Evolutionary conservation across 1,140 invertebrate genomes (phyloP), one percentile per base, ranked within the genome.

Genomic region (Drosophila pruinosa): DNA sequence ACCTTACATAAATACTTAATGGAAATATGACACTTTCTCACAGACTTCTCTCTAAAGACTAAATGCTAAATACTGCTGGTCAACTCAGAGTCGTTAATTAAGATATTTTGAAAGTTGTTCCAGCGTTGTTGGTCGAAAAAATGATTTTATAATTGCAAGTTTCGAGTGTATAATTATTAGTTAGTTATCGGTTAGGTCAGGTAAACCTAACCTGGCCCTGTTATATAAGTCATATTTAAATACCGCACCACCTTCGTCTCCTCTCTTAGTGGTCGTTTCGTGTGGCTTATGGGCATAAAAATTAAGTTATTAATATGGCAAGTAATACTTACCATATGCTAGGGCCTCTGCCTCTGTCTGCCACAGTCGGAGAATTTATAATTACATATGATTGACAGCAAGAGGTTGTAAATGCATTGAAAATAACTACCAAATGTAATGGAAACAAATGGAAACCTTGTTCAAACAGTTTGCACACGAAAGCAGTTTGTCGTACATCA

Each of bases 141-240:
- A 88, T 62, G 78, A 86, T 82, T 82, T 88, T 88, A 76, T 88
- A 88, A 88, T 88, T 89, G 82, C 45, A 70, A 75, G 72, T 74
- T 82, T 58, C 47, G 31, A 58, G 56, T 63, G 41, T 89, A 75
- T 88, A 88, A 88, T 86, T 86, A 89, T 78, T 82, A 63, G 67
- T 88, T 83, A 78, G 78, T 67, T 82, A 78, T 81, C 57, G 75
- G 82, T 88, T 88, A 88, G 81, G 82, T 82, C 75, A 89, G 78
- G 61, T 67, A 64, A 76, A 70, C 61, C 78, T 70, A 57, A 47
- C 12, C 45, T 52, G 59, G 57, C 52, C 45, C 61, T 59, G 10
- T 86, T 86, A 86, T 72, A 64, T 88, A 86, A 88, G 78, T 47
- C 68, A 82, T 76, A 88, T 88, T 82, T 82, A 88, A 88, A 78